Evolutionary conservation across 35 echinoderm and acorn worm species (phyloP).

Genomic region (Diadema setosum): DNA sequence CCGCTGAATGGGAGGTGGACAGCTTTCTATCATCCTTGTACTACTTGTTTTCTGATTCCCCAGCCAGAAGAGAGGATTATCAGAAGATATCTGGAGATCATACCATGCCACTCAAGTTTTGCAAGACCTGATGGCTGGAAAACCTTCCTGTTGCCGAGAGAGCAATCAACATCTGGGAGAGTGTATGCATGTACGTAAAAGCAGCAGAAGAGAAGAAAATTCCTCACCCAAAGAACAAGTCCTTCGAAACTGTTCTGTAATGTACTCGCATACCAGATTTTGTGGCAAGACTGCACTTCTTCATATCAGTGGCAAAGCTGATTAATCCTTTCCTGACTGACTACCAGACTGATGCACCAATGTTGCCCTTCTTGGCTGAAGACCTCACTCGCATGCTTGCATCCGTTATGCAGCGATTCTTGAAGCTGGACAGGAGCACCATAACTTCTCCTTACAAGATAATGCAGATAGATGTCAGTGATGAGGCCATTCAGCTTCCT

Average conservation of each 20-base stretch:
- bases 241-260: conserved; percentile 40
- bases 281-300: conserved; percentile 33
- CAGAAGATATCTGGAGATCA: background rate
- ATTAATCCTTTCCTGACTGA: conserved; percentile 27
- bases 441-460: conserved; percentile 25
- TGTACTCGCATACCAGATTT: conserved; percentile 25
- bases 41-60: conserved; percentile 49
- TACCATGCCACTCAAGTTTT: conserved; percentile 45
- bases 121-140: conserved; percentile 28
- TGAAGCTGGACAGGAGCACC: conserved; percentile 31
- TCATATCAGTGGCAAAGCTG: conserved; percentile 23
- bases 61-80: conserved; percentile 63
- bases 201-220: conserved; percentile 26
- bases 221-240: conserved; percentile 32
- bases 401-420: conserved; percentile 36
- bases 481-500: conserved; percentile 27
- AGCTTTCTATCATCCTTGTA: conserved; percentile 37
- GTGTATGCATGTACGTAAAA: background rate
- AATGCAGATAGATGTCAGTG: conserved; percentile 26
- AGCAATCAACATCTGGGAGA: conserved; percentile 25
- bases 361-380: conserved; percentile 52
- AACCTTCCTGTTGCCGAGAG: conserved; percentile 3
- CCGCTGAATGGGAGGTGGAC: conserved; percentile 46
- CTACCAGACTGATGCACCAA: conserved; percentile 53
- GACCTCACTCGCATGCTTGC: conserved; percentile 31